Evolutionary conservation across 2,888 invertebrate species (phyloP).

Genomic region (Andrena chrysosceles): DNA sequence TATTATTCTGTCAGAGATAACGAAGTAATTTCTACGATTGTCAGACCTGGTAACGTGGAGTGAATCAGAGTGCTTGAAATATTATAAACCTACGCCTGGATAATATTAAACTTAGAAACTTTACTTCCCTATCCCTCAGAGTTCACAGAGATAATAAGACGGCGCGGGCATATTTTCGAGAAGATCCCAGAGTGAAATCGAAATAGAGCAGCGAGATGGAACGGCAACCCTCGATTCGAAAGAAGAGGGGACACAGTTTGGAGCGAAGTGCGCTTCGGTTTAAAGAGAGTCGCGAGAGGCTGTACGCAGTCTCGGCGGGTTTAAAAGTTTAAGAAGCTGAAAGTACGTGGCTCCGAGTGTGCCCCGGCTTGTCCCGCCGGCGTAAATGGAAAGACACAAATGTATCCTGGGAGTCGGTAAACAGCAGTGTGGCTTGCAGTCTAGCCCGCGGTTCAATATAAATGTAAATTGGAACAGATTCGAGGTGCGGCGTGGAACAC

Average conservation of each 20-base stretch:
- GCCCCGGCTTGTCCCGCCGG: constrained; percentile 54
- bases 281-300: constrained; percentile 50
- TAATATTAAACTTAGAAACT: background rate
- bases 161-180: background rate
- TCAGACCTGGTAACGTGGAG: too few relatives aligned
- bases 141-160: background rate
- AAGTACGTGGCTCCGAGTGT: constrained; percentile 47
- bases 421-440: constrained; percentile 73
- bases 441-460: constrained; percentile 83
- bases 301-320: constrained; percentile 60
- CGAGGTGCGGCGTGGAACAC: constrained; percentile 76
- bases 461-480: constrained; percentile 84
- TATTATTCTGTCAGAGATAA: too few relatives aligned
- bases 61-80: too few relatives aligned
- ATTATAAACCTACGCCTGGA: background rate
- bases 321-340: constrained; percentile 71
- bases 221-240: constrained; percentile 25
- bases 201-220: background rate
- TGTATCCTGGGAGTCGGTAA: constrained; percentile 77
- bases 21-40: too few relatives aligned
- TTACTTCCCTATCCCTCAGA: background rate
- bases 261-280: constrained; percentile 26
- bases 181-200: constrained; percentile 9
- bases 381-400: constrained; percentile 80
- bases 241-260: background rate